phyloP scores from a whole-genome alignment of 2,113 vertebrate species.

The Craseonycteris thonglongyai region DNA sequence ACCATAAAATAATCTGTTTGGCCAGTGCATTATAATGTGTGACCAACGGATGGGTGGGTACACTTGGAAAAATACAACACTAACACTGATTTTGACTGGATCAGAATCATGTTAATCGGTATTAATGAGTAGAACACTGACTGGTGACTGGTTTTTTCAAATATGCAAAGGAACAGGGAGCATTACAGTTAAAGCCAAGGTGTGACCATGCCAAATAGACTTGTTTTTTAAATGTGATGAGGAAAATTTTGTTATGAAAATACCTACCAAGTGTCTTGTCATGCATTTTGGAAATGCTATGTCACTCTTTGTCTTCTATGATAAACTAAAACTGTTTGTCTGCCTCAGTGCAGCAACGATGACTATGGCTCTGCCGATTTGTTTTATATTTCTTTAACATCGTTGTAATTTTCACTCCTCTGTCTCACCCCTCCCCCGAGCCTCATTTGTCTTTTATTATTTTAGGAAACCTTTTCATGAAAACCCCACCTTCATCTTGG shows the following conservation, averaged over 20 bases:
- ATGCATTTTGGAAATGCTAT: not conserved
- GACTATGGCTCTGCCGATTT: not conserved
- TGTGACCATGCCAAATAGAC: not conserved
- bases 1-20: not conserved
- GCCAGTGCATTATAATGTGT: not conserved
- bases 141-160: not conserved
- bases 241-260: not conserved
- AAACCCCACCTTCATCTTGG: not conserved
- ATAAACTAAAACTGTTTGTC: not conserved
- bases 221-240: not conserved
- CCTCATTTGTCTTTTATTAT: not conserved
- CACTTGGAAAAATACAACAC: not conserved
- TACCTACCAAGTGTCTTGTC: not conserved
- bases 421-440: not conserved
- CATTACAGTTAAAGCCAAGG: not conserved
- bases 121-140: not conserved
- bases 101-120: not conserved
- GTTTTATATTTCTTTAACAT: not conserved
- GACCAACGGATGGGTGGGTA: not conserved
- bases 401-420: not conserved
- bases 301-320: not conserved
- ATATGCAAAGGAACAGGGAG: not conserved
- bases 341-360: not conserved
- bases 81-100: not conserved
- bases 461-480: not conserved